Percentiles rank a stretch among this genome's conserved stretches.
These are phyloP conservation scores for Alviniconcha marisindica DNA, from an alignment of 1,140 invertebrate genomes.

Conservation along the genomic window DNA sequence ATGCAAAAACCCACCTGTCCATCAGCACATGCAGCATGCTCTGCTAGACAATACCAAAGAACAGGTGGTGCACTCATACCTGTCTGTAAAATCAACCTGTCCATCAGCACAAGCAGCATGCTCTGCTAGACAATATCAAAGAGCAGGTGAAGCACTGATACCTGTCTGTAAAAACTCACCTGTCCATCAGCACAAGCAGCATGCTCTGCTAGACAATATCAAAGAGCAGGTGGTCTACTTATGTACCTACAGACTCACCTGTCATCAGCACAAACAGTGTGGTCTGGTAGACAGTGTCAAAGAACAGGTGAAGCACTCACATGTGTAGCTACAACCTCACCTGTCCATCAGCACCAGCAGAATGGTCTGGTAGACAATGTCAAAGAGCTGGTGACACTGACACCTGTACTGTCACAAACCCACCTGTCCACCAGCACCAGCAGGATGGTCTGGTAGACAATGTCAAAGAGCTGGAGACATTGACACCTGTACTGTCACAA, in stretches of 20 bases:
- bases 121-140: too few species aligned
- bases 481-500: too few species aligned
- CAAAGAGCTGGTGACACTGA: slow-evolving; percentile 71
- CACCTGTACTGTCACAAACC: too few species aligned
- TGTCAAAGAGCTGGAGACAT: slow-evolving; percentile 70
- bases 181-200: too few species aligned
- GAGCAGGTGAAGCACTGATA: too few species aligned
- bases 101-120: too few species aligned
- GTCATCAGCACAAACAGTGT: slow-evolving; percentile 64
- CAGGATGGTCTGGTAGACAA: slow-evolving; percentile 61
- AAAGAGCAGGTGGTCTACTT: too few species aligned
- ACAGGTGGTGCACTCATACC: too few species aligned
- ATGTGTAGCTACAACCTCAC: neutral
- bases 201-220: too few species aligned
- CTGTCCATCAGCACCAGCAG: slow-evolving; percentile 62
- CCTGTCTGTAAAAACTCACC: too few species aligned
- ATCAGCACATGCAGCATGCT: slow-evolving; percentile 62
- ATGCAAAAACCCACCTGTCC: slow-evolving; percentile 65
- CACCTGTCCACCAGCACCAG: slow-evolving; percentile 68
- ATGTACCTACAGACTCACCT: slow-evolving; percentile 63
- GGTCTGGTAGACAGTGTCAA: slow-evolving; percentile 64
- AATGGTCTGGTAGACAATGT: slow-evolving; percentile 63
- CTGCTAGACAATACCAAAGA: slow-evolving; percentile 68
- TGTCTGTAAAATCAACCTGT: neutral
- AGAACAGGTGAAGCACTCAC: too few species aligned